Percentiles rank a stretch among this genome's conserved stretches.
phyloP scores from a whole-genome alignment of 2,888 invertebrate genomes.

The Perizoma flavofasciatum region DNA sequence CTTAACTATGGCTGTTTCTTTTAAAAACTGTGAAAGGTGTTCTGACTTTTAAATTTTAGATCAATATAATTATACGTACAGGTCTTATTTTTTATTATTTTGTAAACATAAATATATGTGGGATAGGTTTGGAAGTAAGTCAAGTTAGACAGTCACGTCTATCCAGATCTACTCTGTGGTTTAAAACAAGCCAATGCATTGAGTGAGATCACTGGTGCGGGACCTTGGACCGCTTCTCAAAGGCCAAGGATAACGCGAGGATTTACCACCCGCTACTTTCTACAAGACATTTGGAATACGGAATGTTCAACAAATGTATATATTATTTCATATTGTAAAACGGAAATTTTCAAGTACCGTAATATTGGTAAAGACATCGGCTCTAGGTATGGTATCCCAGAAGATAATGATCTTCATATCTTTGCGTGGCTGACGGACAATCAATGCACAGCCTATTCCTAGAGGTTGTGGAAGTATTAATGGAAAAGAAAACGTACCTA shows the following conservation, averaged over 20 bases:
- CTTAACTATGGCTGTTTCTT: too few species aligned
- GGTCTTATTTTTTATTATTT: too few species aligned
- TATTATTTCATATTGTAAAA: neutral
- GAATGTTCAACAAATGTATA: neutral
- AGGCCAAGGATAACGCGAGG: slow-evolving; percentile 51
- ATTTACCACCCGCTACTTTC: slow-evolving; percentile 9
- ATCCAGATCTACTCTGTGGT: slow-evolving; percentile 24
- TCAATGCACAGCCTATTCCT: too few species aligned
- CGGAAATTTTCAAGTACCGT: neutral
- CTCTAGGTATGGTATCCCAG: too few species aligned
- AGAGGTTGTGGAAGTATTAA: too few species aligned
- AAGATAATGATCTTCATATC: too few species aligned
- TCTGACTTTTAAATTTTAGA: too few species aligned
- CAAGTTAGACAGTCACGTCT: neutral
- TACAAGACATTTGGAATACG: slow-evolving; percentile 9
- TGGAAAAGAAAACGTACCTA: too few species aligned
- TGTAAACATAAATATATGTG: neutral
- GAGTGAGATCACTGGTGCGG: slow-evolving; percentile 48
- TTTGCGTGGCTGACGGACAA: too few species aligned
- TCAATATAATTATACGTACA: too few species aligned
- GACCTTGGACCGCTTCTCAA: slow-evolving; percentile 51
- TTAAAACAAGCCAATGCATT: slow-evolving; percentile 46
- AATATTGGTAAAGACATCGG: too few species aligned
- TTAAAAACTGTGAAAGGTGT: too few species aligned
- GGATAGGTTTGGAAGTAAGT: neutral